Evolutionary conservation across 2,113 vertebrate genomes (phyloP), one percentile per base, ranked within the genome.

Genomic region (Strix aluco): DNA sequence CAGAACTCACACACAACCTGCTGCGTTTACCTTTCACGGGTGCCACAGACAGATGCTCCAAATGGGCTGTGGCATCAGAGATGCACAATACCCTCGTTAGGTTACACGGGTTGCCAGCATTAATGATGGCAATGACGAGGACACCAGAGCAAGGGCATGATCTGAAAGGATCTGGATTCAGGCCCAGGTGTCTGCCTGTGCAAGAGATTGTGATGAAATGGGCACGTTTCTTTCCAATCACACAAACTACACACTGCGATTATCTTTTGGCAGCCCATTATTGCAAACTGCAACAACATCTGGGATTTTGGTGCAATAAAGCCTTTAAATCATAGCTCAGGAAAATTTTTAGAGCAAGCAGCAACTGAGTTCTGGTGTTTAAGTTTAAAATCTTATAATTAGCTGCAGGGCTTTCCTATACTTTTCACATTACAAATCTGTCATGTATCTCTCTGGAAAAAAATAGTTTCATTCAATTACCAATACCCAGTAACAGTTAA

Each of bases 281-380:
- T 11, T 94, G 69, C 70, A 93, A 93, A 75, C 57, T 66, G n/a
- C 49, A 88, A 29, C 26, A 84, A 85, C 42, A 66, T 91, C 61
- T 49, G n/a, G 59, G 83, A 93, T 88, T 96, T 91, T 75, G 62
- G n/a, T 84, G 89, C 71, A 95, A 86, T 75, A 80, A 86, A 90
- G 18, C 32, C n/a, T 74, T 83, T 84, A 91, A 94, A 96, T 91
- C 71, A 86, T 5, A 81, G 67, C 52, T 88, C 32, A 46, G 55
- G 30, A 61, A 91, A 94, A 74, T 49, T 83, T 81, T 55, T 73
- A 71, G 80, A 88, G 55, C 40, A 88, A 77, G 38, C n/a, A 90
- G 51, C 51, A 81, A 13, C 29, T 11, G 11, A 92, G 47, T 18
- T 86, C 52, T 61, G 34, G 23, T 27, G n/a, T 72, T 83, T 29